A percentile compares a stretch with the other conserved stretches of the same genome.
Evolutionary conservation across 2,888 invertebrate species (phyloP).

Genomic region (Spodoptera exigua): DNA sequence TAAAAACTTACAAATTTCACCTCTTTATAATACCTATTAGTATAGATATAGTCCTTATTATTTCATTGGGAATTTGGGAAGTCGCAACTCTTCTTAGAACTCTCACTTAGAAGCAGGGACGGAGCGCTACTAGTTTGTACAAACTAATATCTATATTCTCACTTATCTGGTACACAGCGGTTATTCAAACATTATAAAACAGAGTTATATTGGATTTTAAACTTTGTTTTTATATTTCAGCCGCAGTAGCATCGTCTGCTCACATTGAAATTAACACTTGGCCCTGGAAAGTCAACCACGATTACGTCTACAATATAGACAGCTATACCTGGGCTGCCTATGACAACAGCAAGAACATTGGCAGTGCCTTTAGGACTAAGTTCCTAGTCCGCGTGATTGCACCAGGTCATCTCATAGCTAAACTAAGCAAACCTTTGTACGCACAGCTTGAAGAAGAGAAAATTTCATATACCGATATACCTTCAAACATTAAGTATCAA

Average conservation of each 20-base stretch:
- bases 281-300: conserved; percentile 89
- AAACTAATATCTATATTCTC: too few species aligned
- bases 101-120: too few species aligned
- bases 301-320: conserved; percentile 89
- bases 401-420: conserved; percentile 83
- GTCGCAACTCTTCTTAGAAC: too few species aligned
- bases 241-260: conserved; percentile 62
- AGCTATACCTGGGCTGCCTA: conserved; percentile 89
- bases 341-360: conserved; percentile 83
- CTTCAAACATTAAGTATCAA: conserved; percentile 84
- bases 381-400: conserved; percentile 87
- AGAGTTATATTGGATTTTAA: too few species aligned
- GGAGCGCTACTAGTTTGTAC: too few species aligned
- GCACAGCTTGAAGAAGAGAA: conserved; percentile 87
- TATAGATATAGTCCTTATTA: too few species aligned
- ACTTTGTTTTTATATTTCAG: conserved; percentile 15
- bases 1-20: too few species aligned
- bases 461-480: conserved; percentile 75
- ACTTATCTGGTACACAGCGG: too few species aligned
- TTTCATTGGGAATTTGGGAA: too few species aligned
- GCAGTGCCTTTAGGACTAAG: conserved; percentile 85
- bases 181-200: too few species aligned
- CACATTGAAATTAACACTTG: conserved; percentile 62
- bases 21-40: too few species aligned
- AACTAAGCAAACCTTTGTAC: conserved; percentile 85